Evolutionary conservation across 2,888 invertebrate genomes (phyloP).

Genomic region (Thymelicus acteon): DNA sequence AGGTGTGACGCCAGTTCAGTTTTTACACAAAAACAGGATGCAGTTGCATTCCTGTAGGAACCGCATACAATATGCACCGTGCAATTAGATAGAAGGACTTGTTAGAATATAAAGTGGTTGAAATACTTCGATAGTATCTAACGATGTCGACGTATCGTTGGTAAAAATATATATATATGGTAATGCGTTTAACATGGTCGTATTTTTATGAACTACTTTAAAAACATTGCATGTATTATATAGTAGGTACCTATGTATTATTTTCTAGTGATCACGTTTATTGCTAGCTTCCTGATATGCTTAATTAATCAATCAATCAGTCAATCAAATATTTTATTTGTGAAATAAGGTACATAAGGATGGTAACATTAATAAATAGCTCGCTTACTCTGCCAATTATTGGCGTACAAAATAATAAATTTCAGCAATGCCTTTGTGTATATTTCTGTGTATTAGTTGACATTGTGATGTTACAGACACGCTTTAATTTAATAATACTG

Average conservation of each 20-base stretch:
- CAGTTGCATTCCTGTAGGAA: constrained; percentile 18
- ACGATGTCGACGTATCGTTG: background rate
- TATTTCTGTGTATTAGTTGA: too few species aligned
- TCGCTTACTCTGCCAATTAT: too few species aligned
- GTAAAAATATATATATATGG: background rate
- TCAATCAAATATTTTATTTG: too few species aligned
- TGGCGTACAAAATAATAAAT: too few species aligned
- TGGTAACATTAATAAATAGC: too few species aligned
- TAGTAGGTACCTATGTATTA: background rate
- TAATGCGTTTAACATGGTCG: background rate
- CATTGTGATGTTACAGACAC: too few species aligned
- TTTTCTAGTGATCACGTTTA: too few species aligned
- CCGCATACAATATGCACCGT: constrained; percentile 23
- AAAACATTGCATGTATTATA: background rate
- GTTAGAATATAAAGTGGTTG: constrained; percentile 12
- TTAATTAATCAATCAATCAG: too few species aligned
- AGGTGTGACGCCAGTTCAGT: background rate
- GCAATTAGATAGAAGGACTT: constrained; percentile 4
- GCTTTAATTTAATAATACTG: too few species aligned
- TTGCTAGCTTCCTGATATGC: too few species aligned
- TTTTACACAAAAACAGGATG: constrained; percentile 29
- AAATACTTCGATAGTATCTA: constrained; percentile 8
- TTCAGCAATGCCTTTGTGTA: too few species aligned
- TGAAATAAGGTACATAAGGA: too few species aligned
- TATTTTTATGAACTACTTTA: background rate